Base-by-base conservation (phyloP, 2,113 vertebrate genomes). In the Burhinus oedicnemus region DNA sequence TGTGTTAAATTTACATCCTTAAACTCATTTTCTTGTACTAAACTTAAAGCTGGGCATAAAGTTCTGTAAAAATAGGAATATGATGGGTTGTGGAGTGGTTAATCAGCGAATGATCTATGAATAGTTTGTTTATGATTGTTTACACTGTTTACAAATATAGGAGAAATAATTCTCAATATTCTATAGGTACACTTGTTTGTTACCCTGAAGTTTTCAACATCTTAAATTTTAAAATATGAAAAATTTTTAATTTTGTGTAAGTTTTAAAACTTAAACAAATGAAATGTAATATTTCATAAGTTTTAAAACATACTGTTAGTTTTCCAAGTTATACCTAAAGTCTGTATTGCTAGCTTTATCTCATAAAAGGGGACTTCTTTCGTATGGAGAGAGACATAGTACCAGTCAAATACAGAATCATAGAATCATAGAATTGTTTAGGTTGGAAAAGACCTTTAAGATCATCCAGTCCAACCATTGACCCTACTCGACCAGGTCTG, bases 251-350 rank as follows among this genome's bases (percentile, higher is more conserved):
- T 74, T 52, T 36, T 62, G 15, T 62, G 20, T n/a, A 54, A 26
- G 19, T 65, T 45, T 44, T 34, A 15, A 54, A 38, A 49, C 25
- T 29, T 71, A 44, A 4, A 8, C 6, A 88, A 42, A 47, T 44
- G 0, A 69, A 66, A 76, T 23, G 1, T 23, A 71, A 23, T 49
- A 18, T 19, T 42, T 58, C 8, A 15, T 52, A 57, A 22, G 6
- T 57, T 72, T 62, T 45, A 25, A 42, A 55, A 42, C 10, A 54
- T 30, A 42, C 0, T 0, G 4, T 62, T 78, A 27, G 8, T 42
- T 17, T 51, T 79, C n/a, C 0, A 0, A 30, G 17, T 30, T 66
- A 22, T n/a, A 47, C 18, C 40, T 8, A 2, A 29, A 49, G 8
- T 64, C 29, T 38, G 6, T 77, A n/a, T 29, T 65, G 4, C 10